Conservation (phyloP, 1,140 invertebrate species). For the Drosophila bocki region DNA sequence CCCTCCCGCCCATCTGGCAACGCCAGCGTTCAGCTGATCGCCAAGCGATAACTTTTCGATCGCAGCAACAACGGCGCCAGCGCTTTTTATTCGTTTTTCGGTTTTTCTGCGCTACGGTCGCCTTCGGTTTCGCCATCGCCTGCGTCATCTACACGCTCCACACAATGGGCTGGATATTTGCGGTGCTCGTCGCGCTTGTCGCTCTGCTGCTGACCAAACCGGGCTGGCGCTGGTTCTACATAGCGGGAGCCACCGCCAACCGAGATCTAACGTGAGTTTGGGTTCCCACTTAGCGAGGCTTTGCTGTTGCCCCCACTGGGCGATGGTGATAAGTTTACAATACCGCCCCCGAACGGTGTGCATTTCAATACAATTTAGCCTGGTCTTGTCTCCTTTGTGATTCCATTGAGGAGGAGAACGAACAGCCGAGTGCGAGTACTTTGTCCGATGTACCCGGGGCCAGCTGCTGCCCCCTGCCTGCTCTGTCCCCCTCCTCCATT, state of each 20-base stretch:
- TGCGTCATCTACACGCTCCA: slow-evolving; percentile 67
- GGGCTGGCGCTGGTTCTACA: slow-evolving; percentile 89
- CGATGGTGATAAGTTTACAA: slow-evolving; percentile 67
- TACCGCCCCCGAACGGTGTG: slow-evolving; percentile 67
- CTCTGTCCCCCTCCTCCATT: neutral
- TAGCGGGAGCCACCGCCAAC: slow-evolving; percentile 89
- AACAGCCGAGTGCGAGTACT: slow-evolving; percentile 48
- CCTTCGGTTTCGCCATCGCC: slow-evolving; percentile 63
- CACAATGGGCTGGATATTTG: slow-evolving; percentile 80
- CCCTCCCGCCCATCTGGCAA: slow-evolving; percentile 46
- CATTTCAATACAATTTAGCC: slow-evolving; percentile 71
- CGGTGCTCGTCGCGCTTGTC: slow-evolving; percentile 61
- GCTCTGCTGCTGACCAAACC: slow-evolving; percentile 72
- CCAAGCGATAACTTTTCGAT: slow-evolving; percentile 39
- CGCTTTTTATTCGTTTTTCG: slow-evolving; percentile 76
- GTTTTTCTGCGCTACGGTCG: slow-evolving; percentile 73
- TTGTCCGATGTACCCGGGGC: slow-evolving; percentile 57
- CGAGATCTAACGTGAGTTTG: slow-evolving; percentile 88
- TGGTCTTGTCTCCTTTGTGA: slow-evolving; percentile 63
- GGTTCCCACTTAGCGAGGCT: neutral
- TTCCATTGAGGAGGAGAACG: slow-evolving; percentile 55
- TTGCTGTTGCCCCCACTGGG: neutral
- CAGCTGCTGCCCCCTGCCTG: slow-evolving; percentile 1
- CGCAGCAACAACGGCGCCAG: slow-evolving; percentile 61
- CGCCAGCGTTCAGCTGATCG: slow-evolving; percentile 50